Base-by-base conservation (phyloP, 1,140 invertebrate species). In the Patella vulgata region DNA sequence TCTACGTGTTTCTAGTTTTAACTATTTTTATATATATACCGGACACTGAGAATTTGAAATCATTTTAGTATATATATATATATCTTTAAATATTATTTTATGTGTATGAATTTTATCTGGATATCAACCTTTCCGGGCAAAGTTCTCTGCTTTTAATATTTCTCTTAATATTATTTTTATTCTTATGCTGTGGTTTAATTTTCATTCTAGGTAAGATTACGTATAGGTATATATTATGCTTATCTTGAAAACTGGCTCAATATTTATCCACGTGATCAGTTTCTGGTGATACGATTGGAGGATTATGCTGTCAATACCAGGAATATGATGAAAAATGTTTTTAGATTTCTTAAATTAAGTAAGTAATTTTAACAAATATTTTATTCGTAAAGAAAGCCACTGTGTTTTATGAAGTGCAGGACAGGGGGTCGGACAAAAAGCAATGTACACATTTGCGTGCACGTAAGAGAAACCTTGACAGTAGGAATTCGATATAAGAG, bases 251-350 rank as follows among this genome's bases (percentile, higher is more conserved):
- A 76, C n/a, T 80, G 75, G 75, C 30, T 79, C 25, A 62, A 58
- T 8, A 54, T 77, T 28, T 80, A 74, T 39, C 72, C 78, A 3
- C 39, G 53, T 9, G 57, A 71, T 0, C 74, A 76, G 21, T 23
- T 80, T 19, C 43, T 70, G 11, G 91, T 79, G 91, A 91, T 55
- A 90, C 94, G 84, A 81, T 93, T 36, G 91, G 94, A 87, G 91
- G 93, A 33, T 88, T 92, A 25, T 87, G 90, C 67, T 90, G 91
- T 92, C 78, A 92, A 92, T 81, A 92, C 92, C 44, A 93, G 93
- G 78, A 93, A 93, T 86, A 90, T 90, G 43, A 82, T 95, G 21
- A 88, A 89, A 69, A 89, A 90, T 78, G 87, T 84, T 0, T 90
- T 89, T 55, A 89, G 77, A 59, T 85, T 88, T 59, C 87, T 87